phyloP scores from a whole-genome alignment of 2,797 vertebrate genomes.

The Natrix natrix region DNA sequence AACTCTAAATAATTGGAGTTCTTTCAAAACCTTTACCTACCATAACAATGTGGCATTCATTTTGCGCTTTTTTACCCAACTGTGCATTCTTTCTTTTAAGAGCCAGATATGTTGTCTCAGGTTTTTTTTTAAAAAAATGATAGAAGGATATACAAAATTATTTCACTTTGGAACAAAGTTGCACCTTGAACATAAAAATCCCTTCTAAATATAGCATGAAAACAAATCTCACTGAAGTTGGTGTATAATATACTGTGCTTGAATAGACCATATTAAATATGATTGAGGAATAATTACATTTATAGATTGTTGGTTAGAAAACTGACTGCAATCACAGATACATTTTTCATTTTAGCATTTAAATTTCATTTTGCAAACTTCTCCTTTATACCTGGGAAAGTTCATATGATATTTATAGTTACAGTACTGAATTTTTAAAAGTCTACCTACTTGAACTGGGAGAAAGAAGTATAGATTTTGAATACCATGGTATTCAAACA shows the following conservation, averaged over 20 bases:
- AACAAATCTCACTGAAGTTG: background rate
- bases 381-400: background rate
- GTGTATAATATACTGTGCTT: background rate
- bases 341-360: background rate
- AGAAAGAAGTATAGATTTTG: background rate
- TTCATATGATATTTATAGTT: background rate
- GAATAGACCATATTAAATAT: background rate
- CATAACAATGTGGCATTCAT: background rate
- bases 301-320: background rate
- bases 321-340: background rate
- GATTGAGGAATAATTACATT: background rate
- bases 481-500: too few species aligned
- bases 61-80: conserved; percentile 13
- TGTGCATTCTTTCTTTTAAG: conserved; percentile 19
- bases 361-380: background rate
- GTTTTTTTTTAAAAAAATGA: background rate
- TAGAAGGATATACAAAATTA: background rate
- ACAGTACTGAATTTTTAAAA: background rate
- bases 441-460: background rate
- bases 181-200: background rate
- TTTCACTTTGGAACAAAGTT: background rate
- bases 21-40: conserved; percentile 7
- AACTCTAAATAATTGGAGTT: background rate
- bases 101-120: background rate
- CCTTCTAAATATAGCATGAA: background rate